Evolutionary conservation across 2,888 invertebrate species (phyloP), one percentile per base, ranked within the genome.

Genomic region (Pecten maximus): DNA sequence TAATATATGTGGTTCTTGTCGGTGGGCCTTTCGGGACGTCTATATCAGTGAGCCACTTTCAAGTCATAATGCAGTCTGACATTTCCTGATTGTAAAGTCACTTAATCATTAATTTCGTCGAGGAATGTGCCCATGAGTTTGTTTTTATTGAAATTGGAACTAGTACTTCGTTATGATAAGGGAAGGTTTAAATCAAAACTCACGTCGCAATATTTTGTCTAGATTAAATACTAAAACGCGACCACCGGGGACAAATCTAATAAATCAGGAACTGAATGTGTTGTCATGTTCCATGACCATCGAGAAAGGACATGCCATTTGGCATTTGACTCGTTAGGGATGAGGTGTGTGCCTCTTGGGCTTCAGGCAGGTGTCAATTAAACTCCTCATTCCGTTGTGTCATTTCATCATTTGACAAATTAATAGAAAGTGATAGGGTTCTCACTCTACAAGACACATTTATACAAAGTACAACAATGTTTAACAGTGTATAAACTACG

Each of bases 401-500:
- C 74, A 74, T 35, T 74, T 28, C 74, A 74, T 28, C 74, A 74
- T 28, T 74, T 74, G 74, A 74, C 74, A 74, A 35, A 74, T 74
- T 74, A 74, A 74, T 74, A 74, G 74, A 74, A 74, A 74, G 74
- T 74, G 35, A 28, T 28, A 28, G 35, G 10, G 74, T 28, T 74
- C 74, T 23, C 74, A 74, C 74, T 23, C 74, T 28, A 74, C 35
- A 12, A 28, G 74, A 74, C 28, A 35, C 28, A 28, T 74, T 19
- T 74, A 28, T 74, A 74, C 74, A 74, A 74, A 74, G 35, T 74
- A 74, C 28, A 74, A 74, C 74, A 28, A 74, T 74, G 74, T 74
- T 35, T 35, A 23, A 74, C 74, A 35, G 35, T 28, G 74, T 74
- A 74, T 74, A 35, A 74, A 23, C 74, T 28, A 74, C 12, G 35